Base-by-base conservation (phyloP, 1,140 invertebrate species). In the Drosophila quadrilineata region DNA sequence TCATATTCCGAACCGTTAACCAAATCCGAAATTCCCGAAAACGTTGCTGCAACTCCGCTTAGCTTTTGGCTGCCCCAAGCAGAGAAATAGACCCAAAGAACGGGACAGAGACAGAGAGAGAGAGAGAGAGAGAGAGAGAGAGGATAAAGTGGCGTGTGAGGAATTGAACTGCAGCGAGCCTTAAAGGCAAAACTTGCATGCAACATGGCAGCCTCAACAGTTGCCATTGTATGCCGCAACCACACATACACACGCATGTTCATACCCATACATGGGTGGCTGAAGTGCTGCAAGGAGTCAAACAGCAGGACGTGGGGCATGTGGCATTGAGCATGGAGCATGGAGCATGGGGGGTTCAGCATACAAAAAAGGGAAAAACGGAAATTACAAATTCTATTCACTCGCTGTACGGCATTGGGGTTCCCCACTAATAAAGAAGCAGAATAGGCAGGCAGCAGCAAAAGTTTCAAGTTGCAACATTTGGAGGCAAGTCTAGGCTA, bases 321-420 rank as follows among this genome's bases (percentile, higher is more conserved):
- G 17, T 12, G 29, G 40, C 8, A 21, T 21, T 46, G n/a, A n/a
- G n/a, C n/a, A n/a, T n/a, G n/a, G n/a, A n/a, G n/a, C n/a, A n/a
- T 46, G 45, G 1, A 17, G 21, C 24, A n/a, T 33, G 35, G 12
- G 31, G 52, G 74, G 74, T 77, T 79, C n/a, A 74, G 75, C 75
- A 77, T 79, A 79, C 71, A 82, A 84, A 84, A 82, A 77, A 77
- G 74, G 64, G 77, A 84, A 66, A 76, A 76, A 84, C 76, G 77
- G 72, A 84, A 82, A 84, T 82, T 82, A 84, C 76, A 82, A 82
- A 73, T 82, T 82, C 76, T 82, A 82, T 82, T 84, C 76, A 82
- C 77, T 84, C 77, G 72, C 69, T 54, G 12, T 33, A 53, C 68
- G 69, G 67, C 63, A 76, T 58, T 74, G 66, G 46, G 46, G 29